Conservation (phyloP, 1,140 invertebrate species). For the Drosophila watanabei region DNA sequence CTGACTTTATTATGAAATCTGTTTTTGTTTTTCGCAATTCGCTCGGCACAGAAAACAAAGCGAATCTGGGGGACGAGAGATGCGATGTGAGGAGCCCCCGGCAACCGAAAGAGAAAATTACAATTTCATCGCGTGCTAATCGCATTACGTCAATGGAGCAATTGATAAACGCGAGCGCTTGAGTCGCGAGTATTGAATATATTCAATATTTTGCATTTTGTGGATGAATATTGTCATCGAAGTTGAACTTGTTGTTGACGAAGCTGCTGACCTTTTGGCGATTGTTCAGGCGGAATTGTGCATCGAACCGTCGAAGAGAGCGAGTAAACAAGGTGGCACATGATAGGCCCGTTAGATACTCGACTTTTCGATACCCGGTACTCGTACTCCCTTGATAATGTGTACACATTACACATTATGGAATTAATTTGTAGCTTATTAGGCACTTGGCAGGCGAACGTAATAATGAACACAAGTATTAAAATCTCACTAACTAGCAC, state of each 20-base stretch:
- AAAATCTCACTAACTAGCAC: background rate
- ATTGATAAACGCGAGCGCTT: constrained; percentile 56
- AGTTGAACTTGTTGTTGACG: constrained; percentile 65
- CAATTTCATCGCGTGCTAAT: constrained; percentile 68
- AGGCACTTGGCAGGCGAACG: background rate
- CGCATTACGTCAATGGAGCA: constrained; percentile 68
- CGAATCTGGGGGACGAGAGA: background rate
- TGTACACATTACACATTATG: background rate
- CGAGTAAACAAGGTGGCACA: constrained; percentile 22
- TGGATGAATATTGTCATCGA: constrained; percentile 28
- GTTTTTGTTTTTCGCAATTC: constrained; percentile 49
- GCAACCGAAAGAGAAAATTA: constrained; percentile 31
- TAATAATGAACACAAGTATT: background rate
- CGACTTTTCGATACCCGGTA: constrained; percentile 14
- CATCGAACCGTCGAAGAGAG: constrained; percentile 8
- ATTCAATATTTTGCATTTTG: constrained; percentile 9
- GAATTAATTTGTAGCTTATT: background rate
- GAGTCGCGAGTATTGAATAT: too few species aligned
- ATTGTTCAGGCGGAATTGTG: constrained; percentile 26
- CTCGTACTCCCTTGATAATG: background rate
- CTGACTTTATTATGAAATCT: constrained; percentile 46
- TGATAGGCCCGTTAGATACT: constrained; percentile 3
- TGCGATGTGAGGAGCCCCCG: constrained; percentile 18
- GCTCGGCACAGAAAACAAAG: constrained; percentile 23
- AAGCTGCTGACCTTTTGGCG: constrained; percentile 39